phyloP scores from a whole-genome alignment of 2,888 invertebrate species.

The Hirtodrosophila confusa region DNA sequence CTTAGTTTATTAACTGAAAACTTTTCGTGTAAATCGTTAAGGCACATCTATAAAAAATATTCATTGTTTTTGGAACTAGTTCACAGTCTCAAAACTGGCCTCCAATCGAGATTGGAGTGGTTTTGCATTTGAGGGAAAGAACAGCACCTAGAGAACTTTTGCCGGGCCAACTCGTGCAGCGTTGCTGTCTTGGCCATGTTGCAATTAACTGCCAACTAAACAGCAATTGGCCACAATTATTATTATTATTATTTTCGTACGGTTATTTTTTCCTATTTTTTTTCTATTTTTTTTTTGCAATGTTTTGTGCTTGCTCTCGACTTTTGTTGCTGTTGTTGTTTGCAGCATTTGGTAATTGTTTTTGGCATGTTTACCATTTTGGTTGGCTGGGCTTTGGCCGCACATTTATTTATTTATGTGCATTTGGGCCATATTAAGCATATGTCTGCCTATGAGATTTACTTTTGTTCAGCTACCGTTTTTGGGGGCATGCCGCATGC shows the following conservation, averaged over 20 bases:
- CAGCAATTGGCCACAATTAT: conserved; percentile 80
- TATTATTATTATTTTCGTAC: conserved; percentile 74
- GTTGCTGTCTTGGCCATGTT: conserved; percentile 65
- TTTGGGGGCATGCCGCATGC: conserved; percentile 42
- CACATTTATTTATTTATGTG: conserved; percentile 52
- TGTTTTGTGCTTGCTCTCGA: conserved; percentile 41
- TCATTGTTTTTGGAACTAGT: conserved; percentile 29
- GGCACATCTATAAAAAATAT: background rate
- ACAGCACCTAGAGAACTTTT: conserved; percentile 33
- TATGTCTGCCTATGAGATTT: conserved; percentile 48
- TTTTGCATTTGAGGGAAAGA: conserved; percentile 41
- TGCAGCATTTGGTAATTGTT: conserved; percentile 74
- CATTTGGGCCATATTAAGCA: conserved; percentile 61
- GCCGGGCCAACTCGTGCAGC: conserved; percentile 45
- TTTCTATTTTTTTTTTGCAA: conserved; percentile 24
- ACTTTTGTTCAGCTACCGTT: conserved; percentile 60
- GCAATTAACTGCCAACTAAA: conserved; percentile 80
- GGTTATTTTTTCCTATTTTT: conserved; percentile 23
- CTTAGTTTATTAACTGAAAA: background rate
- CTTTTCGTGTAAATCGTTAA: background rate
- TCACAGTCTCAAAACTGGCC: conserved; percentile 8
- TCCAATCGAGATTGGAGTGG: conserved; percentile 8
- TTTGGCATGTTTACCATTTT: conserved; percentile 79
- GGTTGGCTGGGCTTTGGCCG: conserved; percentile 55
- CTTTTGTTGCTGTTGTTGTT: conserved; percentile 26